Conservation (phyloP, 2,113 vertebrate genomes). For the Terrapene triunguis region DNA sequence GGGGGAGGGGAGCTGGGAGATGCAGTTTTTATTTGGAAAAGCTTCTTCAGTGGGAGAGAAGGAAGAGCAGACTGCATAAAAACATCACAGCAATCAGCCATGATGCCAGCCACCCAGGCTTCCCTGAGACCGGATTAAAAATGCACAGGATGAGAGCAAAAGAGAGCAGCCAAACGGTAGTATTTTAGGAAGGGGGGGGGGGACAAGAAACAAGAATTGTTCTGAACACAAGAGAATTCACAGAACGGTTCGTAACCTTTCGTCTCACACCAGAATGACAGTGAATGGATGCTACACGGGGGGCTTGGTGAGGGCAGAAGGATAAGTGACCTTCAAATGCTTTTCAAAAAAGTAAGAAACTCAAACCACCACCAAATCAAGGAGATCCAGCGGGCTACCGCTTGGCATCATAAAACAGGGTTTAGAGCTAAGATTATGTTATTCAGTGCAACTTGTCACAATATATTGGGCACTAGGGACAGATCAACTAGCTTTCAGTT, state of each 20-base stretch:
- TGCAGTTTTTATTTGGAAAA: conserved; percentile 20
- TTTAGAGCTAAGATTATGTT: neutral
- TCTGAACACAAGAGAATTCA: neutral
- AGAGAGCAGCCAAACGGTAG: neutral
- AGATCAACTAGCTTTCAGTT: neutral
- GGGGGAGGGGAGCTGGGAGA: neutral
- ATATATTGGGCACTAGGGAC: neutral
- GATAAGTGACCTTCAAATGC: neutral
- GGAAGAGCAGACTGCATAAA: neutral
- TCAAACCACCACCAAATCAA: neutral
- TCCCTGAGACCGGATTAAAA: conserved; percentile 12
- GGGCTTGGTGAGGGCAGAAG: neutral
- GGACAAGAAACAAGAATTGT: neutral
- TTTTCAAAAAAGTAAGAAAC: neutral
- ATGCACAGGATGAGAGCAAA: neutral
- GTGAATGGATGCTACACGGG: fast-evolving
- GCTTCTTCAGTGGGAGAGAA: conserved; percentile 5
- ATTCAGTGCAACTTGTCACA: neutral
- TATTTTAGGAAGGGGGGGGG: neutral
- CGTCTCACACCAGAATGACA: neutral
- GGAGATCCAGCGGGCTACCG: neutral
- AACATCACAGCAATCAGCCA: neutral
- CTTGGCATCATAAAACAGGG: neutral
- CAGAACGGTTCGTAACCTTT: conserved; percentile 11
- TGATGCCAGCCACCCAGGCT: neutral